phyloP scores from a whole-genome alignment of 2,888 invertebrate species.

The Orthosia incerta region DNA sequence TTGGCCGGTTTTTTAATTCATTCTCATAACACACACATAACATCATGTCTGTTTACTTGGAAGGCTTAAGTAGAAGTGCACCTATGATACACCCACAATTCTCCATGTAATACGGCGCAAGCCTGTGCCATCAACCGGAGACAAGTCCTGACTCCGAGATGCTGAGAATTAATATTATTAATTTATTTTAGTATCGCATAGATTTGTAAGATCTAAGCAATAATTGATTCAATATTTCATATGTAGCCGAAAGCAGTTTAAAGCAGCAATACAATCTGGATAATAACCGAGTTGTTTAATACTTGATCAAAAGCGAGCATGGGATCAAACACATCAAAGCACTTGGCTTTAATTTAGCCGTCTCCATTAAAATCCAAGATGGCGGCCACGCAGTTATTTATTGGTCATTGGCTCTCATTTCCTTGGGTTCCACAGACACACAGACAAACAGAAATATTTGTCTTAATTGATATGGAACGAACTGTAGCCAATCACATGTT shows the following conservation, averaged over 20 bases:
- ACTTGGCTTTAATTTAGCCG: slow-evolving; percentile 14
- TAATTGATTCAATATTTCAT: too few species aligned
- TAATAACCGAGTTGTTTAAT: not conserved
- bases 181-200: too few species aligned
- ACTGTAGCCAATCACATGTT: slow-evolving; percentile 10
- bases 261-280: not conserved
- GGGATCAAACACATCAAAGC: slow-evolving; percentile 6
- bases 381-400: slow-evolving; percentile 31
- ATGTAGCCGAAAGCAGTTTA: not conserved
- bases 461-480: slow-evolving; percentile 26
- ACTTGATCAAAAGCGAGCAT: slow-evolving; percentile 2
- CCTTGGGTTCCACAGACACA: slow-evolving; percentile 20
- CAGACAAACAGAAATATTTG: slow-evolving; percentile 36
- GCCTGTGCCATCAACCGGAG: too few species aligned
- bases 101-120: too few species aligned
- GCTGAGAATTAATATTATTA: too few species aligned
- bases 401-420: slow-evolving; percentile 19
- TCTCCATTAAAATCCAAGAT: slow-evolving; percentile 36
- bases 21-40: too few species aligned
- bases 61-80: too few species aligned
- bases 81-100: too few species aligned
- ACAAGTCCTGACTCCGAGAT: too few species aligned
- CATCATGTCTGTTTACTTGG: too few species aligned
- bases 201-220: too few species aligned
- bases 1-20: too few species aligned